Evolutionary conservation across 2,888 invertebrate genomes (phyloP).

Genomic region (Noctuana brunneofusca): DNA sequence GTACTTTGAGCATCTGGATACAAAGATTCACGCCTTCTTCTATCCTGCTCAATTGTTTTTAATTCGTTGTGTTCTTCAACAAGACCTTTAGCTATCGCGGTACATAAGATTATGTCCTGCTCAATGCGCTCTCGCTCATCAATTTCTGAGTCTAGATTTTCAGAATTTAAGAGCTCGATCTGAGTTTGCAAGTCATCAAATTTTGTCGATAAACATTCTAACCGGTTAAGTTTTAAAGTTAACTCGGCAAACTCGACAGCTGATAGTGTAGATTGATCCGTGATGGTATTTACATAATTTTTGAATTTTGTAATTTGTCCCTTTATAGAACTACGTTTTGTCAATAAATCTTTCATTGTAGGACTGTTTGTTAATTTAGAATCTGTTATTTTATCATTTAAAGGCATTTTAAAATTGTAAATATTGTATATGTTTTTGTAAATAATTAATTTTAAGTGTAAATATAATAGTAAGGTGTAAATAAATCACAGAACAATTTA

Average conservation of each 20-base stretch:
- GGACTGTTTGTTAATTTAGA: neutral
- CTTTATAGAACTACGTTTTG: neutral
- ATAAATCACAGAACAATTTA: neutral
- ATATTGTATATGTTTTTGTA: neutral
- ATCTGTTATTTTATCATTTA: no score
- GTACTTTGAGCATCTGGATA: neutral
- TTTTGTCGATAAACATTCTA: neutral
- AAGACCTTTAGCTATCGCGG: neutral
- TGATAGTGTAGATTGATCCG: neutral
- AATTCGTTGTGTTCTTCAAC: neutral
- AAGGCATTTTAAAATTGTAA: neutral
- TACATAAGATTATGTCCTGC: neutral
- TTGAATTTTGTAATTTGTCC: neutral
- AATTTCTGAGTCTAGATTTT: neutral
- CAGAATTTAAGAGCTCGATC: neutral
- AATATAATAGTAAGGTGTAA: neutral
- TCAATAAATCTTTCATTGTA: neutral
- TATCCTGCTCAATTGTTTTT: neutral
- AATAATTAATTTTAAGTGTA: neutral
- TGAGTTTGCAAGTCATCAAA: conserved; percentile 5
- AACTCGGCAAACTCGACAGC: neutral
- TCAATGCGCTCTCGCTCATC: neutral
- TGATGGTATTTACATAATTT: neutral
- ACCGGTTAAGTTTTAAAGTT: neutral
- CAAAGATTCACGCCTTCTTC: neutral